Percentiles rank a stretch among this genome's conserved stretches.
Evolutionary conservation across 2,113 vertebrate species (phyloP).

Genomic region (Ptilonorhynchus violaceus): DNA sequence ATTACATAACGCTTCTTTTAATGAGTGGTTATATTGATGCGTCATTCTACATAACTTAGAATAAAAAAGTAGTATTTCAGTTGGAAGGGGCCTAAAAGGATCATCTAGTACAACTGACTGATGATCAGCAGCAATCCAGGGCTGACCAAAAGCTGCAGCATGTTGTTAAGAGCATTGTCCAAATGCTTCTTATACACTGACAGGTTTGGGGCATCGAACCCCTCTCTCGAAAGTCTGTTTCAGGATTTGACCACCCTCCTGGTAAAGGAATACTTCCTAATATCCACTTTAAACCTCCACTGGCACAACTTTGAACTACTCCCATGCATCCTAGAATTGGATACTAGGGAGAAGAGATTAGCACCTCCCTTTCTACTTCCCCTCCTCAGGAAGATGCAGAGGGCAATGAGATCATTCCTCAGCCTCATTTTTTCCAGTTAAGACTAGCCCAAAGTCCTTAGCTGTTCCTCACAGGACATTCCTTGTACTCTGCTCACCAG

Average conservation of each 20-base stretch:
- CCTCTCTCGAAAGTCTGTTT: neutral
- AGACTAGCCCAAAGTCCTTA: neutral
- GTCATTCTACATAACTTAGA: neutral
- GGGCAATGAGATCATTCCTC: neutral
- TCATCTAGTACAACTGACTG: neutral
- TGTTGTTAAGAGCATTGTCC: neutral
- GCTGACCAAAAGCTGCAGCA: neutral
- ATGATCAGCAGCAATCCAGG: too few relatives aligned
- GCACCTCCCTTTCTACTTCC: neutral
- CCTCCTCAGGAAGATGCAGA: neutral
- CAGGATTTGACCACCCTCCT: neutral
- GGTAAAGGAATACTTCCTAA: neutral
- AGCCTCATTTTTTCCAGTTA: neutral
- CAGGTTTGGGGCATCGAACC: accelerated
- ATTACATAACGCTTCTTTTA: neutral
- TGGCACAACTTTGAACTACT: neutral
- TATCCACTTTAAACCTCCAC: neutral
- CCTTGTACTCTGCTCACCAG: neutral
- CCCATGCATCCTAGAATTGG: neutral
- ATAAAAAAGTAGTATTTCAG: neutral
- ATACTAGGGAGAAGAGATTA: neutral
- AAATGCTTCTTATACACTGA: neutral
- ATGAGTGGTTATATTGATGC: accelerated
- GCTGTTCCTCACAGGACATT: accelerated
- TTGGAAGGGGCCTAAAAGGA: neutral